phyloP scores from a whole-genome alignment of 2,797 vertebrate species.

The Melanogrammus aeglefinus region DNA sequence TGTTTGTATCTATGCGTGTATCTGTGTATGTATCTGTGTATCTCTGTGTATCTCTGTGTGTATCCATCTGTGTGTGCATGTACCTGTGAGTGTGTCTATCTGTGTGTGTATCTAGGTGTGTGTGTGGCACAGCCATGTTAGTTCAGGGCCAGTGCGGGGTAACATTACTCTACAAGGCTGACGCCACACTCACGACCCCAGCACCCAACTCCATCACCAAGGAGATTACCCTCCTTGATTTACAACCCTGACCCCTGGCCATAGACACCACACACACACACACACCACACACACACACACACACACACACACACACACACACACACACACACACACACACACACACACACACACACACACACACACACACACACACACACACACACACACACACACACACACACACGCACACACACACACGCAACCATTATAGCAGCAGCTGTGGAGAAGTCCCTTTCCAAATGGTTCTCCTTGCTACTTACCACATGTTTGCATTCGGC shows the following conservation, averaged over 20 bases:
- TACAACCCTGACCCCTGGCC: slow-evolving; percentile 48
- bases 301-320: slow-evolving; percentile 29
- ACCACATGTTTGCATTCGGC: slow-evolving; percentile 24
- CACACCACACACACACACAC: slow-evolving; percentile 44
- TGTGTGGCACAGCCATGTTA: slow-evolving; percentile 25
- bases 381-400: slow-evolving; percentile 24
- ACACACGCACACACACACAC: slow-evolving; percentile 35
- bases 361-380: slow-evolving; percentile 36
- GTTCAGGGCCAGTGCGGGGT: slow-evolving; percentile 19
- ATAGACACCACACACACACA: slow-evolving; percentile 50
- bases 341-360: no score
- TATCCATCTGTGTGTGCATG: not conserved
- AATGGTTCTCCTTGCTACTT: slow-evolving; percentile 34
- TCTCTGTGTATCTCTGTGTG: no score
- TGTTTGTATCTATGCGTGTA: no score
- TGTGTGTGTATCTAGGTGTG: slow-evolving; percentile 6
- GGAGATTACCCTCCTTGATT: slow-evolving; percentile 61
- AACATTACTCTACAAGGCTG: slow-evolving; percentile 50
- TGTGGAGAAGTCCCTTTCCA: slow-evolving; percentile 37
- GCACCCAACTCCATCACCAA: slow-evolving; percentile 47
- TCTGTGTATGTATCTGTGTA: no score
- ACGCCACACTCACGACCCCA: slow-evolving; percentile 48
- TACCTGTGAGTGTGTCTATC: not conserved
- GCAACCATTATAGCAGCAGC: not conserved
- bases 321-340: slow-evolving; percentile 25